Conservation (phyloP, 2,113 vertebrate species). For the Dolichotis patagonum region DNA sequence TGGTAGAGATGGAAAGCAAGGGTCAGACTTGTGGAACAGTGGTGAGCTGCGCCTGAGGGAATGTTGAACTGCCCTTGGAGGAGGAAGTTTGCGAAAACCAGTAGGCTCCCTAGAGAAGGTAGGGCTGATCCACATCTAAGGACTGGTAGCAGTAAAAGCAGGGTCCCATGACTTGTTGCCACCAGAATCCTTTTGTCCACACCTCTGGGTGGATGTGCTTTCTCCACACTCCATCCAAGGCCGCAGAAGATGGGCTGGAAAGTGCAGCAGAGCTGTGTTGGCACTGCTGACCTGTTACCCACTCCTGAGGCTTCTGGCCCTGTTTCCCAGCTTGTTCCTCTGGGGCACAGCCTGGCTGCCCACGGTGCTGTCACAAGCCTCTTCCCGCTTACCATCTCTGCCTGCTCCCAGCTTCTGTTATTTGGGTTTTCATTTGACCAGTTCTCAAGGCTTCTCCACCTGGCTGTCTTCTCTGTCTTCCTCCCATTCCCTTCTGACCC, state of each 20-base stretch:
- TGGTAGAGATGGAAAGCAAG: background rate
- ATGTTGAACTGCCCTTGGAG: fast-evolving
- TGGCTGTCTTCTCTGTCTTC: background rate
- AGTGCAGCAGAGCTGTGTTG: fast-evolving
- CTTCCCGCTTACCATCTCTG: background rate
- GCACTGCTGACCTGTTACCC: background rate
- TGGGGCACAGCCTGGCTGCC: background rate
- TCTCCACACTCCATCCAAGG: background rate
- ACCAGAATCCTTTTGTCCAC: background rate
- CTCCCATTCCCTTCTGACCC: too few species aligned
- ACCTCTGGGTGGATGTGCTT: fast-evolving
- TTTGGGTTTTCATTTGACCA: background rate
- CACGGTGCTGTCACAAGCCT: too few species aligned
- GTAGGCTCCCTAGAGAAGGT: background rate
- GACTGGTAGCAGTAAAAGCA: background rate
- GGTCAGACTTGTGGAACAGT: background rate
- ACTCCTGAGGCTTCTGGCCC: background rate
- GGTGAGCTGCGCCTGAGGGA: background rate
- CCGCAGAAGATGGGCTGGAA: background rate
- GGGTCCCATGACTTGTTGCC: background rate
- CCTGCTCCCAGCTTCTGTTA: too few species aligned
- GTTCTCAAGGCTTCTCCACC: background rate
- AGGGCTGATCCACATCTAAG: too few species aligned
- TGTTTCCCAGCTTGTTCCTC: background rate
- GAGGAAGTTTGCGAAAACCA: background rate